phyloP scores from a whole-genome alignment of 2,113 vertebrate genomes.

The Ondatra zibethicus region DNA sequence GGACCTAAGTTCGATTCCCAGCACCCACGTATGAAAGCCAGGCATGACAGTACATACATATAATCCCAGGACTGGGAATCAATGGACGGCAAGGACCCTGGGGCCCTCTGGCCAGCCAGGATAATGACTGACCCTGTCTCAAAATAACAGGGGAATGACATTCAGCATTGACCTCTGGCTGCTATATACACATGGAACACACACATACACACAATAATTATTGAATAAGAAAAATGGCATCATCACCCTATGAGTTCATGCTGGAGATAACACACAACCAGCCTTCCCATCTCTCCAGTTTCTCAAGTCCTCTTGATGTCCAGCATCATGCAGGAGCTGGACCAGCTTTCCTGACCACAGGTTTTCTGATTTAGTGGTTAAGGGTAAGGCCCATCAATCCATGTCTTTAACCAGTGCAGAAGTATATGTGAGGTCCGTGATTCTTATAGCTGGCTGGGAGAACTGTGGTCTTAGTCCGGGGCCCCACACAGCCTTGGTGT shows the following conservation, averaged over 20 bases:
- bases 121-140: background rate
- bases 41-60: background rate
- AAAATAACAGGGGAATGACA: background rate
- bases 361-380: background rate
- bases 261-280: background rate
- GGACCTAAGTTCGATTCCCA: background rate
- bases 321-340: background rate
- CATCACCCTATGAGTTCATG: background rate
- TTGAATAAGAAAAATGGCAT: background rate
- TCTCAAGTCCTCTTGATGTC: background rate
- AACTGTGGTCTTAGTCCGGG: background rate
- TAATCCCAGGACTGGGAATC: background rate
- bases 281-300: background rate
- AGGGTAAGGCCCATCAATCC: background rate
- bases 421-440: background rate
- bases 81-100: background rate
- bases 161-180: background rate
- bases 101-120: background rate
- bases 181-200: background rate
- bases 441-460: background rate
- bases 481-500: background rate
- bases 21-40: background rate
- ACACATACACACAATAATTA: background rate
- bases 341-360: background rate
- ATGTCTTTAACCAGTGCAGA: background rate